Evolutionary conservation across 2,888 invertebrate genomes (phyloP), one percentile per base, ranked within the genome.

Genomic region (Shargacucullia verbasci): DNA sequence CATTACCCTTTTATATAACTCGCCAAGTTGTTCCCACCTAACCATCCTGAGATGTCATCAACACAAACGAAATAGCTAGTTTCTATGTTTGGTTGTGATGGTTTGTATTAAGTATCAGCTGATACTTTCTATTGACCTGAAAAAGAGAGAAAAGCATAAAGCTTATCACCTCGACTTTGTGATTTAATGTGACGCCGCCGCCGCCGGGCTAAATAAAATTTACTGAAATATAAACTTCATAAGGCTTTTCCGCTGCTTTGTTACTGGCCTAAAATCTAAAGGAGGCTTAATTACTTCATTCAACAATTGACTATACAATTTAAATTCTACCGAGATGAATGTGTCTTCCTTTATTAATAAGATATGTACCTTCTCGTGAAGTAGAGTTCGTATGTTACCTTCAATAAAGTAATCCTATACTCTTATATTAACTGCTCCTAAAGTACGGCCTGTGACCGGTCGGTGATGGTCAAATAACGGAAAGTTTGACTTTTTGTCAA

Each of bases 1-100:
- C 44, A 57, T 59, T 59, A 55, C 25, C 31, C 53, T 47, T 61
- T 55, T 50, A 41, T 49, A 46, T 53, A 33, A 38, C 20, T 46
- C 10, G 14, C 25, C 12, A 44, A 49, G 52, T 53, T 47, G 14
- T 12, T 33, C 11, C 27, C 11, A 9, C 25, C 38, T 35, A 35
- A 25, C 20, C 41, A 43, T 29, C n/a, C 15, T 39, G 27, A 12
- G 25, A 40, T 62, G 49, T 45, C 40, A 56, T 56, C 12, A 59
- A 52, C 11, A 38, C 8, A 37, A 13, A 5, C 9, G 8, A 35
- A 55, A 31, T 43, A 11, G 0, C 4, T 41, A 43, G 14, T 43
- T 49, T n/a, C n/a, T n/a, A n/a, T n/a, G n/a, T n/a, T n/a, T n/a
- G n/a, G n/a, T n/a, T n/a, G n/a, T n/a, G n/a, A n/a, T n/a, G n/a